Percentiles rank a stretch among this genome's conserved stretches.
phyloP scores from a whole-genome alignment of 1,140 invertebrate genomes.

The Drosophila punjabiensis region DNA sequence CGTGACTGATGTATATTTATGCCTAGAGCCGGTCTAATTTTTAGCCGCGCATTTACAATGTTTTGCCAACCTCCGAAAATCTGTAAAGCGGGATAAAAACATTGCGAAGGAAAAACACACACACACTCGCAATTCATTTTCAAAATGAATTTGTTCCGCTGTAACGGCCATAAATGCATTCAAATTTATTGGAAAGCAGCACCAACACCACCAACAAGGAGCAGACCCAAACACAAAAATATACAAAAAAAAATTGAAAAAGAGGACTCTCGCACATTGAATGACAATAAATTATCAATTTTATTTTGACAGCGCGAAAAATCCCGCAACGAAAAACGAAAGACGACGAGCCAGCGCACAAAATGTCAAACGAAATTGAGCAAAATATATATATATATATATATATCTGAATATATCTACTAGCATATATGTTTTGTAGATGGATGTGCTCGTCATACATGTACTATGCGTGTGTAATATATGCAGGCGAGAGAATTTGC shows the following conservation, averaged over 20 bases:
- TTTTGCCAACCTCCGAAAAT: constrained; percentile 50
- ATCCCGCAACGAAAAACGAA: constrained; percentile 65
- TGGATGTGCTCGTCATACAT: constrained; percentile 24
- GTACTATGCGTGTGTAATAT: constrained; percentile 36
- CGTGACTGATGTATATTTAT: constrained; percentile 80
- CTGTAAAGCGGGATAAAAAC: constrained; percentile 44
- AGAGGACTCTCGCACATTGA: constrained; percentile 68
- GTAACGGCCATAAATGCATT: constrained; percentile 83
- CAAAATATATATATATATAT: constrained; percentile 71
- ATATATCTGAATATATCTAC: constrained; percentile 7
- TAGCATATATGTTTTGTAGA: constrained; percentile 12
- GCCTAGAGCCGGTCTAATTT: constrained; percentile 70
- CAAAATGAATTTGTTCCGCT: constrained; percentile 83
- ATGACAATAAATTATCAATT: constrained; percentile 85
- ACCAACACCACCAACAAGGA: constrained; percentile 49
- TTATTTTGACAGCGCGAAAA: constrained; percentile 84
- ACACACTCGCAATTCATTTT: constrained; percentile 78
- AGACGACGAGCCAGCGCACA: constrained; percentile 38
- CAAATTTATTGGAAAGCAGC: constrained; percentile 80
- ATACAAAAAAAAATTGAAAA: constrained; percentile 20
- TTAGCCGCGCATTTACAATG: constrained; percentile 71
- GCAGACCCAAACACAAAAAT: constrained; percentile 5
- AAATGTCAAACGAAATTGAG: constrained; percentile 80
- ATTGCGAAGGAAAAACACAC: constrained; percentile 54
- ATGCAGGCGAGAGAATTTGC: constrained; percentile 69